A percentile compares a stretch with the other conserved stretches of the same genome.
Conservation (phyloP, 23 tunicate genomes). For the Halocynthia roretzi region DNA sequence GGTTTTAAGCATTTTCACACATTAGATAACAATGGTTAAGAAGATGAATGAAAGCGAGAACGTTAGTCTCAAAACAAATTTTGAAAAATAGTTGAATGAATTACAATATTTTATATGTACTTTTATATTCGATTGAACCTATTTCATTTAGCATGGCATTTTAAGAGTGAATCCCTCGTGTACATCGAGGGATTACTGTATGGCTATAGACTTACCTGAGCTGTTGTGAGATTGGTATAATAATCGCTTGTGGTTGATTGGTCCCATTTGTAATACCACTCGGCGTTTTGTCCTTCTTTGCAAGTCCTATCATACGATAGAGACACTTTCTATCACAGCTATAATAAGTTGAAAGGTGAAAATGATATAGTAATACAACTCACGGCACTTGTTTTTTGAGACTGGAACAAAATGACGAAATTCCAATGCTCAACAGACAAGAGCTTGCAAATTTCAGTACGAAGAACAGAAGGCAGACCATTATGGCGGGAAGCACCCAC, state of each 20-base stretch:
- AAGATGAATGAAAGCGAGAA: too few relatives aligned
- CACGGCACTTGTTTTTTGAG: conserved; percentile 15
- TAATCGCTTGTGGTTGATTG: conserved; percentile 15
- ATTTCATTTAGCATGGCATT: too few relatives aligned
- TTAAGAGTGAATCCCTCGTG: too few relatives aligned
- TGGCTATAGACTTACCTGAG: conserved; percentile 26
- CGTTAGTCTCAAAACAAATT: background rate
- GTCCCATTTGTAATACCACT: conserved; percentile 7
- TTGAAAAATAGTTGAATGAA: background rate
- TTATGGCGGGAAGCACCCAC: conserved; percentile 94
- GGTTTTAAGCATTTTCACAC: too few relatives aligned
- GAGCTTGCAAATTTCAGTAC: conserved; percentile 72
- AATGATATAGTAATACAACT: conserved; percentile 1
- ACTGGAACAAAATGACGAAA: conserved; percentile 40
- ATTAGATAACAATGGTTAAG: too few relatives aligned
- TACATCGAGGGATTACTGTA: background rate
- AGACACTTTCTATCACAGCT: background rate
- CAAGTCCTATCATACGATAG: conserved; percentile 30
- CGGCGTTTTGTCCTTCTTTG: conserved; percentile 37
- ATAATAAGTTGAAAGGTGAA: background rate
- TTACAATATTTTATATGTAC: background rate
- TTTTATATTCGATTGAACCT: too few relatives aligned
- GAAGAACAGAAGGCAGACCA: conserved; percentile 49
- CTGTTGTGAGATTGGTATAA: conserved; percentile 40
- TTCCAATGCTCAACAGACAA: conserved; percentile 60